phyloP scores from a whole-genome alignment of 2,888 invertebrate genomes.

The Harpagoxenus sublaevis region DNA sequence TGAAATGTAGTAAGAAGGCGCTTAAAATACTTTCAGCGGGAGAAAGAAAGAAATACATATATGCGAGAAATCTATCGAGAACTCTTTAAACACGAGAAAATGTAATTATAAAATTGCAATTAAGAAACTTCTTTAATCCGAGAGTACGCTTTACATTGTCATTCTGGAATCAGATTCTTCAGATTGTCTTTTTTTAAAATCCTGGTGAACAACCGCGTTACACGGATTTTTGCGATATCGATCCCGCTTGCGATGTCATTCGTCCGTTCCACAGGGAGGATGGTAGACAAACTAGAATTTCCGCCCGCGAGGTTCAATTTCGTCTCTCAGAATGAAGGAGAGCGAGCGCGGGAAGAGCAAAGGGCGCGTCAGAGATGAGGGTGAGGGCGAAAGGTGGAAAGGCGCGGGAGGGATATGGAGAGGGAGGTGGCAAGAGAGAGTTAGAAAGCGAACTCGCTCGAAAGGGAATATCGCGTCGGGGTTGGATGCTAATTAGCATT shows the following conservation, averaged over 20 bases:
- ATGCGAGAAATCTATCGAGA: not conserved
- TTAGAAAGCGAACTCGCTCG: constrained; percentile 60
- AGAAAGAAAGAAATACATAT: not conserved
- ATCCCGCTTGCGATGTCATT: constrained; percentile 44
- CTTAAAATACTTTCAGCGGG: not conserved
- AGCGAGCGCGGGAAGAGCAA: constrained; percentile 23
- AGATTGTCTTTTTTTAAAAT: not conserved
- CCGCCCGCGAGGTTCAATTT: constrained; percentile 73
- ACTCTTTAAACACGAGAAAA: not conserved
- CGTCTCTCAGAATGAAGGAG: constrained; percentile 60
- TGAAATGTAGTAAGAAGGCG: not conserved
- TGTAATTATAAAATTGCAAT: constrained; percentile 33
- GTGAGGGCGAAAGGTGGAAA: constrained; percentile 53
- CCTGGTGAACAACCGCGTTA: constrained; percentile 48
- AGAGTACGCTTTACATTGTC: constrained; percentile 17
- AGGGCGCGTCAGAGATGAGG: constrained; percentile 37
- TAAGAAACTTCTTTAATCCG: constrained; percentile 30
- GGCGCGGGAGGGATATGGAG: not conserved
- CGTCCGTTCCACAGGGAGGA: constrained; percentile 51
- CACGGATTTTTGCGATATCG: constrained; percentile 42
- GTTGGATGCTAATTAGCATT: constrained; percentile 80
- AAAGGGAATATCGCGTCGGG: constrained; percentile 76
- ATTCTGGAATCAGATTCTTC: constrained; percentile 36
- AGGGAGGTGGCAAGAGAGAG: constrained; percentile 16
- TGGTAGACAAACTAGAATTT: constrained; percentile 61